Base-by-base conservation (phyloP, 2,888 invertebrate species). In the Ommatoiulus sabulosus region DNA sequence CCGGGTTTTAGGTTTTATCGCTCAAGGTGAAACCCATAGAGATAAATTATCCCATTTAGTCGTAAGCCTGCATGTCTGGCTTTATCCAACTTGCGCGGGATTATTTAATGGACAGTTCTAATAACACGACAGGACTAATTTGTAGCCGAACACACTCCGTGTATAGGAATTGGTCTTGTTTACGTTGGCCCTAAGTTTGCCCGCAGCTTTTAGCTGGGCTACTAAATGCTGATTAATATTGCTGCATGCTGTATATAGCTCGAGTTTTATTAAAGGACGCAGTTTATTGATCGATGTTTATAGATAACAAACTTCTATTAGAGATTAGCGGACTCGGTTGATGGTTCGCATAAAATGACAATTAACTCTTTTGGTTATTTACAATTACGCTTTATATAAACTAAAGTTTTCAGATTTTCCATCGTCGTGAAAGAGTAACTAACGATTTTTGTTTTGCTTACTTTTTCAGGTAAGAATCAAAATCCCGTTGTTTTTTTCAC, bases 71-170 rank as follows among this genome's bases (percentile, higher is more conserved):
- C 20, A 24, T 72, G 72, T 72, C 72, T 72, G 72, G 72, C 72
- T 72, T 72, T 24, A 24, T 72, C 72, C 72, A 72, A 72, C 72
- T 72, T 72, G 7, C 35, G 24, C 24, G 72, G 72, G 72, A 72
- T 72, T 72, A 72, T 72, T 72, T 72, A 72, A 72, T 72, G 72
- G 72, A 72, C 72, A 24, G 72, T 72, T 72, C 6, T 72, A 72
- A 72, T 72, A 72, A 72, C 72, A 72, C 72, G 72, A 72, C 72
- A 72, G 24, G 72, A 72, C 72, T 72, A 72, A 72, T 72, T 72
- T 72, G 72, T 72, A 24, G 72, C 72, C 20, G 72, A 72, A 72
- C 20, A n/a, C 24, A 24, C 72, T 63, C 10, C 57, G 17, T 4
- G 57, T 72, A 24, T 10, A 72, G 72, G 24, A 72, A 72, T 24